Evolutionary conservation across 2,113 vertebrate species (phyloP).

Genomic region (Xiphophorus maculatus): DNA sequence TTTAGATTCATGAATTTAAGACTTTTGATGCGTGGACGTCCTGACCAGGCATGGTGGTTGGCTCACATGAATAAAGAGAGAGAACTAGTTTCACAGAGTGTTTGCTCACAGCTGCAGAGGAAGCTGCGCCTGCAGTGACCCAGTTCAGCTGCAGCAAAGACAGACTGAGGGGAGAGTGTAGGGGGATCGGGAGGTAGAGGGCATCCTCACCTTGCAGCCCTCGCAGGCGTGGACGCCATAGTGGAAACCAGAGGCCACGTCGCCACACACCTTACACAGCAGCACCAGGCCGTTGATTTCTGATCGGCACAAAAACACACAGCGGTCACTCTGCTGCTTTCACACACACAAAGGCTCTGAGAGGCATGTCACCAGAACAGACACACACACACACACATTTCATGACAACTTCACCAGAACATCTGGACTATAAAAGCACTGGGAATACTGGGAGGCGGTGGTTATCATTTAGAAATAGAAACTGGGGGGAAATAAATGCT

Average conservation of each 20-base stretch:
- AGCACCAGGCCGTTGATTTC: constrained; percentile 97
- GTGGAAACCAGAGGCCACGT: constrained; percentile 97
- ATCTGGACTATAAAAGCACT: too few relatives aligned
- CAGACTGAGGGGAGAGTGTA: background rate
- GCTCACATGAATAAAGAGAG: constrained; percentile 1
- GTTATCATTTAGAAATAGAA: too few relatives aligned
- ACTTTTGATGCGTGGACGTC: background rate
- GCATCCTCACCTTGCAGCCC: constrained; percentile 92
- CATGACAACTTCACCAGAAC: too few relatives aligned
- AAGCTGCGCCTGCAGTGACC: too few relatives aligned
- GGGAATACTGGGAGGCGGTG: too few relatives aligned
- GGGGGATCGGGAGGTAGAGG: rapidly evolving
- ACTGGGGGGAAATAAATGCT: too few relatives aligned
- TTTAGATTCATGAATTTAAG: too few relatives aligned
- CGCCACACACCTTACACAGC: constrained; percentile 96
- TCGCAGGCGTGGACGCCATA: constrained; percentile 97
- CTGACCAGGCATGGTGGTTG: constrained; percentile 26
- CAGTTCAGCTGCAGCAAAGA: constrained; percentile 16
- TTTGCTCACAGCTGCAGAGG: constrained; percentile 3
- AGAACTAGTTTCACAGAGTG: constrained; percentile 47
- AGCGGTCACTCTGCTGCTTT: background rate
- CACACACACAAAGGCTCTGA: too few relatives aligned
- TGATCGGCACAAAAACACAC: constrained; percentile 66
- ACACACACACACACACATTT: too few relatives aligned
- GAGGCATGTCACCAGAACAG: too few relatives aligned